Percentiles rank a stretch among this genome's conserved stretches.
These are phyloP conservation scores for Electrophaes corylata DNA, from an alignment of 2,888 invertebrate genomes.

Conservation along the genomic window DNA sequence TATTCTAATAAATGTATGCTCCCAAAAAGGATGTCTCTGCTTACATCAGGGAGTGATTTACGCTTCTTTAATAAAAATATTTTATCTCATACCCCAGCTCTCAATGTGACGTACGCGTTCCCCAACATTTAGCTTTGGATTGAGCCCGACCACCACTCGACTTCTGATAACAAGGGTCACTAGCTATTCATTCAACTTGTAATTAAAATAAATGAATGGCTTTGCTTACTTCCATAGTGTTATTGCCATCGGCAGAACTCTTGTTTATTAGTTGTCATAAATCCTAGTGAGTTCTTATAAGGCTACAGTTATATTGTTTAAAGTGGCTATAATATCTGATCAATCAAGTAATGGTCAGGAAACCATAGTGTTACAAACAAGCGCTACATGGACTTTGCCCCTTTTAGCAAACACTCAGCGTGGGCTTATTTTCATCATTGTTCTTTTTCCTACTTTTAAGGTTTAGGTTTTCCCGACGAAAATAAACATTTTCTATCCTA, in stretches of 20 bases:
- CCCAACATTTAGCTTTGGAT: conserved; percentile 33
- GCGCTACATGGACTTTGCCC: no score
- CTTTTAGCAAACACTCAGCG: no score
- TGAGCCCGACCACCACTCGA: conserved; percentile 43
- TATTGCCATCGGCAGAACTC: conserved; percentile 24
- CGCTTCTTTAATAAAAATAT: background rate
- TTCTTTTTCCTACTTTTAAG: no score
- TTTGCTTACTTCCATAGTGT: conserved; percentile 37
- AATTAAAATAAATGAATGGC: conserved; percentile 69
- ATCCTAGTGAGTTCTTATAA: conserved; percentile 2
- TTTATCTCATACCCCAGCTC: background rate
- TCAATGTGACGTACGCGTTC: conserved; percentile 28
- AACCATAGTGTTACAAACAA: no score
- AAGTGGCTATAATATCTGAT: no score
- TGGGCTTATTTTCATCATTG: no score
- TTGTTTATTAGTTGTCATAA: conserved; percentile 22
- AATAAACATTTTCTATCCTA: background rate
- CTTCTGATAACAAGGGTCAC: conserved; percentile 64
- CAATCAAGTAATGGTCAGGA: no score
- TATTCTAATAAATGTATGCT: no score
- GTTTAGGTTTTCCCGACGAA: no score
- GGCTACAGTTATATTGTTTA: background rate
- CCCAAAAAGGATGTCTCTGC: no score
- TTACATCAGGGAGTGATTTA: no score
- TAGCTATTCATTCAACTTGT: conserved; percentile 65